phyloP scores from a whole-genome alignment of 2,113 vertebrate genomes.

The Festucalex cinctus region DNA sequence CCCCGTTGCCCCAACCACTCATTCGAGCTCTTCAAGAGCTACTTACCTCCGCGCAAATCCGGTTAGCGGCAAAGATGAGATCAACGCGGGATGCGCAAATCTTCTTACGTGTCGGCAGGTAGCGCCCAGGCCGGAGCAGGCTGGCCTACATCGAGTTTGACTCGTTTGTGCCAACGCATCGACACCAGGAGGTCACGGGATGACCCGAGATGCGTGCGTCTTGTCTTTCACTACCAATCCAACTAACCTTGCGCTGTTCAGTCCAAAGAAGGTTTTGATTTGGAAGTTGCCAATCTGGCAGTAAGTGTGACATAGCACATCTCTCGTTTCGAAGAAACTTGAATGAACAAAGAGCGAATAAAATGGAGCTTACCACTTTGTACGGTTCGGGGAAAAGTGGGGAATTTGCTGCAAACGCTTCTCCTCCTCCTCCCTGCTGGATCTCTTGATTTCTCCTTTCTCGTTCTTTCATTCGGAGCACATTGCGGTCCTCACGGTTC shows the following conservation, averaged over 20 bases:
- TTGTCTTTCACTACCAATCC: constrained; percentile 9
- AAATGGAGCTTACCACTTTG: constrained; percentile 91
- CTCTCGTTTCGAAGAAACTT: no score
- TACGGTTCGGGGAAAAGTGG: constrained; percentile 97
- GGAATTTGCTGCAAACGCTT: constrained; percentile 93
- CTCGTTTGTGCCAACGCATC: constrained; percentile 8
- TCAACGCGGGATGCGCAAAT: constrained; percentile 49
- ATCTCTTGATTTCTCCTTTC: constrained; percentile 80
- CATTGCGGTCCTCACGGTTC: constrained; percentile 99
- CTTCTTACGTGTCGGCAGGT: constrained; percentile 62
- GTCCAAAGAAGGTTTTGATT: neutral
- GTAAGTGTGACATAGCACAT: neutral
- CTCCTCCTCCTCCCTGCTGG: constrained; percentile 94
- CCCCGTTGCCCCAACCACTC: constrained; percentile 39
- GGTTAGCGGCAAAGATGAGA: constrained; percentile 70
- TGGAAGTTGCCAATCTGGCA: neutral
- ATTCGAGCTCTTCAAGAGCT: constrained; percentile 42
- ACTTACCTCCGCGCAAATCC: constrained; percentile 67
- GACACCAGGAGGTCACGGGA: constrained; percentile 12
- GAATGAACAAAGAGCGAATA: constrained; percentile 25
- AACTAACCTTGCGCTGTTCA: neutral
- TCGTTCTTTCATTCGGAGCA: constrained; percentile 98
- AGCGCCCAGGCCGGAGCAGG: constrained; percentile 29
- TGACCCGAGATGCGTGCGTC: neutral
- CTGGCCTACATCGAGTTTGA: constrained; percentile 42